Evolutionary conservation across 2,888 invertebrate genomes (phyloP), one percentile per base, ranked within the genome.

Genomic region (Pharmacophagus antenor): DNA sequence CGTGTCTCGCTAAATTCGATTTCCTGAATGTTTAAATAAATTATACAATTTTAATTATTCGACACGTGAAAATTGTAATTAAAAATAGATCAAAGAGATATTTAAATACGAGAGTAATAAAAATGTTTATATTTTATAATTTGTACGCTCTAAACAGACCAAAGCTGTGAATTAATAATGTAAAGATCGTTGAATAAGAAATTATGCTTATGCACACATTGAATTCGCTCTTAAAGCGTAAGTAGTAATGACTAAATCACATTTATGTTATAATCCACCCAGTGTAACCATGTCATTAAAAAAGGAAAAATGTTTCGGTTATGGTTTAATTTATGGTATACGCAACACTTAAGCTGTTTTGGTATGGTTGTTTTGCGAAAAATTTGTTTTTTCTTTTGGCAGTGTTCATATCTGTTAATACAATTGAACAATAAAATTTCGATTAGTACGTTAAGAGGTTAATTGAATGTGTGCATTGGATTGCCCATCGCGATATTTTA

Each of bases 161-260:
- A 89, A 89, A 89, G 89, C 86, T 88, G 89, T 87, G 87, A 86
- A 78, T 79, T 77, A 73, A 31, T n/a, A n/a, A 76, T 83, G 81
- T 82, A 82, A 83, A 81, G 79, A 80, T 79, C 75, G 76, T 73
- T 72, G 79, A 79, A 75, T 79, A 74, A 70, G 75, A 71, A 72
- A 74, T 75, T 12, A 42, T 78, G 77, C 70, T 79, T 56, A 46
- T 59, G 58, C 62, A 58, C 59, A 49, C 61, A 61, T 61, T 61
- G 2, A 53, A 61, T 56, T 48, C 17, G 21, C 52, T 61, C 48
- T 55, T 27, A 48, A 15, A 0, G 2, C n/a, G 6, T 54, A 23
- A 2, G 7, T 21, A 50, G 7, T 42, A 20, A 31, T 17, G 20
- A 31, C 1, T 12, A 50, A 17, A 42, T 42, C 42, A 2, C 42